Evolutionary conservation across 2,113 vertebrate genomes (phyloP).

Genomic region (Cynocephalus volans): DNA sequence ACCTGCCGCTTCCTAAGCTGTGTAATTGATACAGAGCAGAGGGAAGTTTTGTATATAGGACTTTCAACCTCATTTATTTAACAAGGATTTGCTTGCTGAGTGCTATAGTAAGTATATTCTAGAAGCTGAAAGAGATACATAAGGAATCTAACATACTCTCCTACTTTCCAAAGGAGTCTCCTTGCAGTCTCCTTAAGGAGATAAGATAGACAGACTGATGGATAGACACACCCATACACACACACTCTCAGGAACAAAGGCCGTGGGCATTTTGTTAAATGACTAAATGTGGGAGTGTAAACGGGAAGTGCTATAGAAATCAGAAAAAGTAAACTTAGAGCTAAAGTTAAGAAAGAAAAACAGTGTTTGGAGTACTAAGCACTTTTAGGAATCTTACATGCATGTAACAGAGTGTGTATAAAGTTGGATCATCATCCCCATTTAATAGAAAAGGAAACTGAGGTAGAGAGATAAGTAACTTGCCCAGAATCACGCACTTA

Average conservation of each 20-base stretch:
- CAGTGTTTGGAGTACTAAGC: not conserved
- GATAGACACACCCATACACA: not conserved
- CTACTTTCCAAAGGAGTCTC: not conserved
- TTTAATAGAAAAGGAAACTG: not conserved
- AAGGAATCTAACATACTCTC: not conserved
- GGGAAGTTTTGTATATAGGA: constrained; percentile 41
- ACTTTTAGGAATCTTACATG: not conserved
- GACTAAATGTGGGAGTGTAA: not conserved
- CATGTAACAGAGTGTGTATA: no score
- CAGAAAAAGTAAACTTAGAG: not conserved
- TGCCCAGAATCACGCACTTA: not conserved
- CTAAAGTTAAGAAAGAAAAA: not conserved
- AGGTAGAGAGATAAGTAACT: not conserved
- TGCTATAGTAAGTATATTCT: not conserved
- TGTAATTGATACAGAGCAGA: constrained; percentile 61
- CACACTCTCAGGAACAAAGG: not conserved
- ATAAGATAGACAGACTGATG: not conserved
- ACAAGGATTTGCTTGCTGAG: constrained; percentile 9
- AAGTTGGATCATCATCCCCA: not conserved
- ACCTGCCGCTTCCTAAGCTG: constrained; percentile 58
- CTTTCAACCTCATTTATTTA: constrained; percentile 65
- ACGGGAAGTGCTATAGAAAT: not conserved
- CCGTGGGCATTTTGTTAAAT: not conserved
- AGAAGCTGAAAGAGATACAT: constrained; percentile 10
- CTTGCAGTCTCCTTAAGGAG: not conserved